Evolutionary conservation across 2,888 invertebrate genomes (phyloP).

Genomic region (Aleiodes alternator): DNA sequence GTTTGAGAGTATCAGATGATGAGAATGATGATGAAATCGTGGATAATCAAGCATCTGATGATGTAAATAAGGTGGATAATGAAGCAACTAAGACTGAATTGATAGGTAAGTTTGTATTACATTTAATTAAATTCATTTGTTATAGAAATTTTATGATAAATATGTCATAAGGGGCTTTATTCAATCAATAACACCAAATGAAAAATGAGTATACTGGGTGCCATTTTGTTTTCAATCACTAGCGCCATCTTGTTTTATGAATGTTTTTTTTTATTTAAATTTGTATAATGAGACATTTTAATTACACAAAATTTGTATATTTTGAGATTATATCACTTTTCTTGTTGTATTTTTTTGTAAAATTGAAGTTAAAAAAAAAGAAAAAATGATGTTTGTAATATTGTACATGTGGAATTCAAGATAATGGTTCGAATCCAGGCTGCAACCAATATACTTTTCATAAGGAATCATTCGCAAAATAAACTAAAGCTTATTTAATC

Average conservation of each 20-base stretch:
- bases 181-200: neutral
- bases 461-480: neutral
- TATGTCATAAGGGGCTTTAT: neutral
- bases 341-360: too few species aligned
- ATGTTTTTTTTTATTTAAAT: too few species aligned
- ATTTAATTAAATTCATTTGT: too few species aligned
- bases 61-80: slow-evolving; percentile 24
- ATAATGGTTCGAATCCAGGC: slow-evolving; percentile 46
- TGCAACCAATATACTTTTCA: slow-evolving; percentile 44
- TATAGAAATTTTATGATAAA: too few species aligned
- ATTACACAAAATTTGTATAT: too few species aligned
- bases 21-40: slow-evolving; percentile 61
- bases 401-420: neutral
- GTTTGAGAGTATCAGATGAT: slow-evolving; percentile 71
- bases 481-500: neutral
- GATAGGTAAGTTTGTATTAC: slow-evolving; percentile 54
- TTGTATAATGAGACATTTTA: neutral
- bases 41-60: slow-evolving; percentile 39
- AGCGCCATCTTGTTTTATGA: neutral
- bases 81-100: slow-evolving; percentile 30
- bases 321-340: too few species aligned
- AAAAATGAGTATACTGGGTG: slow-evolving; percentile 5
- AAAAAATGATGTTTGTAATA: neutral
- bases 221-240: slow-evolving; percentile 9
- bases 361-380: too few species aligned